Evolutionary conservation across 2,797 vertebrate genomes (phyloP).

Genomic region (Cynodonichthys magdalenae): DNA sequence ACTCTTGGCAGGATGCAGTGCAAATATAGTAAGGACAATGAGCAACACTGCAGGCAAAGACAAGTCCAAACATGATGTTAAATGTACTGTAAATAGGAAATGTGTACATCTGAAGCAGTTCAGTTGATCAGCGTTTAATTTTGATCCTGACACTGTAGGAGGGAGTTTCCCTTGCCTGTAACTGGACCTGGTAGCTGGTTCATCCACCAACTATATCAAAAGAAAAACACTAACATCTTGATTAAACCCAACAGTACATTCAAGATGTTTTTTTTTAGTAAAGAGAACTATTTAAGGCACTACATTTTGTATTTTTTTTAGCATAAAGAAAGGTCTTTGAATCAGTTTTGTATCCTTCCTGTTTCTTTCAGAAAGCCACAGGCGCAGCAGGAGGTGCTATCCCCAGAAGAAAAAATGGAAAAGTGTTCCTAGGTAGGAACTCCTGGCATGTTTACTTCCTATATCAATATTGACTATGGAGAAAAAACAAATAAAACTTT

Average conservation of each 20-base stretch:
- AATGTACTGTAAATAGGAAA: conserved; percentile 28
- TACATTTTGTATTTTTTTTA: conserved; percentile 17
- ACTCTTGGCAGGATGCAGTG: neutral
- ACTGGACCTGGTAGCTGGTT: conserved; percentile 52
- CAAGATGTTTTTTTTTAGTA: neutral
- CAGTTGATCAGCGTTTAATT: conserved; percentile 43
- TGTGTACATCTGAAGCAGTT: conserved; percentile 21
- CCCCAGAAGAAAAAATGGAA: conserved; percentile 91
- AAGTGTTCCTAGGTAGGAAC: conserved; percentile 93
- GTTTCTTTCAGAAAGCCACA: conserved; percentile 90
- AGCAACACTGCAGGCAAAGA: conserved; percentile 3
- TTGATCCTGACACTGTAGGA: conserved; percentile 17
- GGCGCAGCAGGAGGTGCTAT: conserved; percentile 93
- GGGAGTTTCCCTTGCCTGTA: conserved; percentile 54
- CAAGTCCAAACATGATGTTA: conserved; percentile 17
- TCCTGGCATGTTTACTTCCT: neutral
- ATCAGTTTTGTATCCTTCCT: conserved; percentile 18
- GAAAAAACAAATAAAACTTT: no score
- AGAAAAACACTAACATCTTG: conserved; percentile 44
- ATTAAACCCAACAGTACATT: conserved; percentile 8
- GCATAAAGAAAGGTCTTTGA: conserved; percentile 5
- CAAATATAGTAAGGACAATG: neutral
- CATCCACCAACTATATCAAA: conserved; percentile 58
- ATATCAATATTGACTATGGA: neutral
- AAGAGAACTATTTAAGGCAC: conserved; percentile 4